Percentiles rank a stretch among this genome's conserved stretches.
Conservation (phyloP, 1,140 invertebrate species). For the Metopolophium dirhodum region DNA sequence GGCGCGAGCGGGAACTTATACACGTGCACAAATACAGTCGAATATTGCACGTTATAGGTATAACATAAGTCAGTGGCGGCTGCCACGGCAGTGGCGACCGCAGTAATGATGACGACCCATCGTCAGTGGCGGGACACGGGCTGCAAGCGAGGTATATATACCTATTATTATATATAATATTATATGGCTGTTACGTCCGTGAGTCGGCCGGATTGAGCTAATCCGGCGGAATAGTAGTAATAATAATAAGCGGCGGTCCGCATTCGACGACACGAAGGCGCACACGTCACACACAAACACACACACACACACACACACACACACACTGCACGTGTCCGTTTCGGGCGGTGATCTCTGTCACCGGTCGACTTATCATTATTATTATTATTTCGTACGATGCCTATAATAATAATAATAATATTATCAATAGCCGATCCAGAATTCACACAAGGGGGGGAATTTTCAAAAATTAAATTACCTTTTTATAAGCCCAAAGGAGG, state of each 20-base stretch:
- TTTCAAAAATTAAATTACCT: too few relatives aligned
- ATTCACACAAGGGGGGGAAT: too few relatives aligned
- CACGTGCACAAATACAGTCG: background rate
- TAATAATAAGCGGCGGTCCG: constrained; percentile 16
- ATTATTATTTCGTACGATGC: background rate
- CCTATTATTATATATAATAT: too few relatives aligned
- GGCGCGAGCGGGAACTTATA: background rate
- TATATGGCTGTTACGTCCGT: constrained; percentile 10
- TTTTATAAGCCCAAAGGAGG: too few relatives aligned
- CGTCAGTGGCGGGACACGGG: background rate
- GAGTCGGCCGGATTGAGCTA: constrained; percentile 43
- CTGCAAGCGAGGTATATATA: background rate
- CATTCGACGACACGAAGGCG: constrained; percentile 27
- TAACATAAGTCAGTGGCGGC: background rate
- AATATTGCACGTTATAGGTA: background rate
- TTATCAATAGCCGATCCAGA: too few relatives aligned
- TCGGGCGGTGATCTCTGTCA: background rate
- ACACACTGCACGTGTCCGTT: background rate
- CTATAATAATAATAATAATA: background rate
- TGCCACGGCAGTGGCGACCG: background rate
- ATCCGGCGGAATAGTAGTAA: background rate
- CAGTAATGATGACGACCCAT: background rate
- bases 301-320: background rate
- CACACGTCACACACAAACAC: background rate
- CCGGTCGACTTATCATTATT: background rate